Conservation (phyloP, 2,888 invertebrate genomes). For the Dolomedes plantarius region DNA sequence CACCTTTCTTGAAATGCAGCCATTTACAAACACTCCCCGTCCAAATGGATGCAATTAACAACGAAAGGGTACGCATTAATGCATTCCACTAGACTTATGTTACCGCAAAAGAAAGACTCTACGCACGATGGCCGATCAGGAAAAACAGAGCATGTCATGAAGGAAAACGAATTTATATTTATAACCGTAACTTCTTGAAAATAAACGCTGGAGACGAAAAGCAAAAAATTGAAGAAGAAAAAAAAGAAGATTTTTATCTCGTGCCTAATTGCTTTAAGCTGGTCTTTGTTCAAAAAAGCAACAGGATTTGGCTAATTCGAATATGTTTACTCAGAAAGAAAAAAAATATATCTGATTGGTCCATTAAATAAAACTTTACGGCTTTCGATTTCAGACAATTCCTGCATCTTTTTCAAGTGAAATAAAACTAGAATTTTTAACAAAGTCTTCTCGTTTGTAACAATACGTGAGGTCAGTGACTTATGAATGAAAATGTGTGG, state of each 20-base stretch:
- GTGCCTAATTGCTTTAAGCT: neutral
- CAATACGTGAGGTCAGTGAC: neutral
- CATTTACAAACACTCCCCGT: too few relatives aligned
- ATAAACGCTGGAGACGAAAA: neutral
- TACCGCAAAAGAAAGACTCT: neutral
- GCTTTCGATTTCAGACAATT: too few relatives aligned
- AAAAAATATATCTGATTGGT: too few relatives aligned
- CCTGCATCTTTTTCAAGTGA: too few relatives aligned
- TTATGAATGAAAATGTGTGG: neutral
- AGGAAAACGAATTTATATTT: slow-evolving; percentile 11
- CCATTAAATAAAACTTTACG: too few relatives aligned
- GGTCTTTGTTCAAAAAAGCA: neutral
- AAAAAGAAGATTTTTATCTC: neutral
- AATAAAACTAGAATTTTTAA: neutral
- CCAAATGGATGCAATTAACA: too few relatives aligned
- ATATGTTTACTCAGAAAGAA: neutral
- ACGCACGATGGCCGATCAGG: neutral
- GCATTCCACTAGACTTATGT: neutral
- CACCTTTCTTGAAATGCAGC: too few relatives aligned
- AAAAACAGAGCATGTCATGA: slow-evolving; percentile 4
- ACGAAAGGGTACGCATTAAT: neutral
- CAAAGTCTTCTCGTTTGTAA: neutral
- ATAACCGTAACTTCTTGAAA: slow-evolving; percentile 14
- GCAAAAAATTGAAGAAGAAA: neutral
- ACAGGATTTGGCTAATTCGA: neutral